Conservation (phyloP, 2,888 invertebrate genomes). For the Tipula helvola region DNA sequence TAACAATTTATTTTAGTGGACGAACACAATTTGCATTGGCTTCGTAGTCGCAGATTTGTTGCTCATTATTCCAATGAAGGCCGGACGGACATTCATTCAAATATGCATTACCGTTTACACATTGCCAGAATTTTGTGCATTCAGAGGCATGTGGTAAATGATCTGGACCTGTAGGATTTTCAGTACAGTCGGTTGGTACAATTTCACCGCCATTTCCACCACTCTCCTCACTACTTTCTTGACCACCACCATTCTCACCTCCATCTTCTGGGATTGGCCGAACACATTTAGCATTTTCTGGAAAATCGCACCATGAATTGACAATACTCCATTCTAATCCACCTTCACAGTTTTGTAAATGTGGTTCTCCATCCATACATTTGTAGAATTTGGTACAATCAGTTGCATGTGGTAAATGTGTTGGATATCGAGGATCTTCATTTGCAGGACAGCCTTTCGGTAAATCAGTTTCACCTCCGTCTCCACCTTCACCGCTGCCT, state of each 20-base stretch:
- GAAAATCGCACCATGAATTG: not conserved
- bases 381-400: slow-evolving; percentile 10
- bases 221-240: not conserved
- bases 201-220: not conserved
- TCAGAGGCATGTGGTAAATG: not conserved
- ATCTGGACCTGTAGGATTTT: not conserved
- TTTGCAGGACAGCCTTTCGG: not conserved
- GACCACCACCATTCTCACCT: not conserved
- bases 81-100: not conserved
- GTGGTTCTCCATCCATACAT: not conserved
- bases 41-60: not conserved
- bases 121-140: not conserved
- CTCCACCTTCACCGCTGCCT: not conserved
- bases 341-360: not conserved
- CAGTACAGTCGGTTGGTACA: not conserved
- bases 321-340: slow-evolving; percentile 5
- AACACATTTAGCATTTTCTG: not conserved
- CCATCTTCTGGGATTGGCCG: not conserved
- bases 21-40: not conserved
- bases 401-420: slow-evolving; percentile 4
- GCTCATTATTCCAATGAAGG: not conserved
- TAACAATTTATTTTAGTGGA: not conserved
- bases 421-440: not conserved
- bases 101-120: not conserved
- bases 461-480: not conserved